Evolutionary conservation across 2,113 vertebrate species (phyloP).

Genomic region (Neodontobutis hainanensis): DNA sequence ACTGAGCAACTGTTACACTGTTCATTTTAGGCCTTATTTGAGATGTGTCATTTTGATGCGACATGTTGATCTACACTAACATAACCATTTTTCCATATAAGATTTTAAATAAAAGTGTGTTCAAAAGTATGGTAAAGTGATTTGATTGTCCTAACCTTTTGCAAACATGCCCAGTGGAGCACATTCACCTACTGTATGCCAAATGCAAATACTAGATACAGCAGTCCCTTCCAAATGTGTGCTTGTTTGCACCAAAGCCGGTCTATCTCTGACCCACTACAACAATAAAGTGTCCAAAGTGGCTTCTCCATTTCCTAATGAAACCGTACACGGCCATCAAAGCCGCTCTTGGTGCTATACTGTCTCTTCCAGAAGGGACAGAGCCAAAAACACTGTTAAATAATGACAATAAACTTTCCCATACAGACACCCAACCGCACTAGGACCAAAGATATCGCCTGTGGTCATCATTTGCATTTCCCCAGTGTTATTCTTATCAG

Average conservation of each 20-base stretch:
- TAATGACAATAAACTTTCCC: constrained; percentile 63
- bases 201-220: constrained; percentile 9
- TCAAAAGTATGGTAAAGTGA: not conserved
- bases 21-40: no score
- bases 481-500: constrained; percentile 19
- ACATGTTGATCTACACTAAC: no score
- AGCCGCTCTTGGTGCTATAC: constrained; percentile 45
- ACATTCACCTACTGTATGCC: not conserved
- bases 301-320: constrained; percentile 66
- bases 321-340: constrained; percentile 72
- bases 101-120: no score
- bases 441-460: not conserved
- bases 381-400: constrained; percentile 57
- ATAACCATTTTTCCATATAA: no score
- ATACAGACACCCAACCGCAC: constrained; percentile 34
- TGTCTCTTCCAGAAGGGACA: constrained; percentile 37
- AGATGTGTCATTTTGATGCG: no score
- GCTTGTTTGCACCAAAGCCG: constrained; percentile 7
- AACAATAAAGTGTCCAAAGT: constrained; percentile 49
- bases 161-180: not conserved
- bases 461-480: constrained; percentile 45
- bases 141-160: not conserved
- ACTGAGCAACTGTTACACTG: no score
- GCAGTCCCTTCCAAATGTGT: constrained; percentile 3
- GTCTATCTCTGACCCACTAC: constrained; percentile 37